Evolutionary conservation across 2,888 invertebrate species (phyloP), one percentile per base, ranked within the genome.

Genomic region (Drosophila histrio): DNA sequence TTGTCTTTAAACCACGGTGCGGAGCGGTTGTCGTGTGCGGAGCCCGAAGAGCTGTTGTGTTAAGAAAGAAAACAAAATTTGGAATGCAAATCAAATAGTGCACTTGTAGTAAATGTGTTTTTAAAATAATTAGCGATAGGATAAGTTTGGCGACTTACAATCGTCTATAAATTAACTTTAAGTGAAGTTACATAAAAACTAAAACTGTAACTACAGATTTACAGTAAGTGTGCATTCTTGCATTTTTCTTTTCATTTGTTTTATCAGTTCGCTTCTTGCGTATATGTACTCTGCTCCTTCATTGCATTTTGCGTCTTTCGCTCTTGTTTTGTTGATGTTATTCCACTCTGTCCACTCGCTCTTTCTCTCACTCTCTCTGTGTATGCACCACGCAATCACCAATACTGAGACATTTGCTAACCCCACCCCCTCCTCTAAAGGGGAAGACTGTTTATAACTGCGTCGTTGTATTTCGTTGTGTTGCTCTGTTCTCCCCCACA

Each of bases 161-260:
- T 30, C 54, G 5, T 5, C 5, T 36, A 0, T 30, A 26, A 41
- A 52, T 22, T 19, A 11, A 30, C 4, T 17, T 21, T n/a, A 28
- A 61, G 60, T 65, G 34, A 39, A 43, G 50, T 72, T 85, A 81
- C n/a, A 85, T 79, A 82, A 87, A 49, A 39, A 39, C 32, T 2
- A 4, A 47, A 69, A 78, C 79, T 69, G 70, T 71, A 65, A 76
- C 58, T 79, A 56, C 70, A 66, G 15, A 69, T 85, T 85, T 72
- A 82, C 82, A 69, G 82, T 82, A 82, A 82, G 86, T 87, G 36
- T 53, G 58, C 61, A 62, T 15, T 41, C 38, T 54, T 77, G 59
- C 58, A 67, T 68, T 77, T 68, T 77, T 28, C 6, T 26, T 57
- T 73, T 77, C 17, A n/a, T 62, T 62, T 41, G 56, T 64, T 62